Evolutionary conservation across 1,140 invertebrate genomes (phyloP).

Genomic region (Thalassaphorura encarpata): DNA sequence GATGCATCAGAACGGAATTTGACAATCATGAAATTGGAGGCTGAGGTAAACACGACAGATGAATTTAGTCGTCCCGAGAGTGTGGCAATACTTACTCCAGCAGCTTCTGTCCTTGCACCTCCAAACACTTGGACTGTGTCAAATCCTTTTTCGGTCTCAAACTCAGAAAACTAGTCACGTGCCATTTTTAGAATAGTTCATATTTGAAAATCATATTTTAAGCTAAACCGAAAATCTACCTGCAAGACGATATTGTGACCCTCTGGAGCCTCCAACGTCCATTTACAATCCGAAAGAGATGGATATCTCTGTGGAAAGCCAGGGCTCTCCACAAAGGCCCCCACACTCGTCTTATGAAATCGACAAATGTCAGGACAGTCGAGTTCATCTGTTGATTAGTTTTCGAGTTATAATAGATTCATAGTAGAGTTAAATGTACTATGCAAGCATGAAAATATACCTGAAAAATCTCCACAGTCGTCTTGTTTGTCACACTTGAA

Average conservation of each 20-base stretch:
- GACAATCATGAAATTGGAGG: slow-evolving; percentile 95
- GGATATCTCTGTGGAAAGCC: slow-evolving; percentile 89
- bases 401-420: too few species aligned
- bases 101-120: slow-evolving; percentile 87
- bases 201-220: not conserved
- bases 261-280: slow-evolving; percentile 92
- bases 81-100: slow-evolving; percentile 79
- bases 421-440: too few species aligned
- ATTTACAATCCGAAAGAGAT: slow-evolving; percentile 84
- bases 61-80: slow-evolving; percentile 80
- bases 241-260: slow-evolving; percentile 84
- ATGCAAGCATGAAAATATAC: too few species aligned
- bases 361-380: slow-evolving; percentile 79
- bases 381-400: too few species aligned
- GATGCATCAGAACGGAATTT: slow-evolving; percentile 90
- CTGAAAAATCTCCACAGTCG: slow-evolving; percentile 81
- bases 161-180: slow-evolving; percentile 76
- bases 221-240: slow-evolving; percentile 38
- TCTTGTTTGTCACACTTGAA: slow-evolving; percentile 87
- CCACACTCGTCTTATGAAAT: slow-evolving; percentile 83
- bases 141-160: slow-evolving; percentile 92
- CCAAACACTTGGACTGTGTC: slow-evolving; percentile 92
- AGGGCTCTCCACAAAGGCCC: slow-evolving; percentile 88
- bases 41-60: slow-evolving; percentile 76
- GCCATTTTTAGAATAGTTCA: slow-evolving; percentile 5